Conservation (phyloP, 2,797 vertebrate species). For the Enteromius thamalakanensis region DNA sequence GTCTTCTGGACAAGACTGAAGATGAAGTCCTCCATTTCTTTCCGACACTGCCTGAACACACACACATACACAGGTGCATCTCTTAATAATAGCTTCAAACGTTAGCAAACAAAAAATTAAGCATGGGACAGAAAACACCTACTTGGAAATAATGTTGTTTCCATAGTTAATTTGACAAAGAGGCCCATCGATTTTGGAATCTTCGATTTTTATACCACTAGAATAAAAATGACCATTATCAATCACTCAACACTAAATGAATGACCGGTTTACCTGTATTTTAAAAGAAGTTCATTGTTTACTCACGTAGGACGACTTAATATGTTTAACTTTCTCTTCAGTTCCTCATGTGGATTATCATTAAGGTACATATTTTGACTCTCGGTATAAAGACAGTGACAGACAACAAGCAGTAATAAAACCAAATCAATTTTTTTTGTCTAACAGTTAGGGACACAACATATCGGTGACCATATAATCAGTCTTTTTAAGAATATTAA, state of each 20-base stretch:
- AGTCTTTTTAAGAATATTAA: not conserved
- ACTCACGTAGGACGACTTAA: conserved; percentile 88
- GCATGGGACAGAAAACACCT: conserved; percentile 64
- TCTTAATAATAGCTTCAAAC: too few species aligned
- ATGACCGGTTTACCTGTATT: not conserved
- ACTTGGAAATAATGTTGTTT: conserved; percentile 95
- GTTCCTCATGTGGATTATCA: conserved; percentile 83
- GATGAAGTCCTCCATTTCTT: conserved; percentile 95
- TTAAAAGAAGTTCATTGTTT: not conserved
- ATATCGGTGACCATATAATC: not conserved
- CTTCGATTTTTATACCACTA: conserved; percentile 86
- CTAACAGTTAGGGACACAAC: not conserved
- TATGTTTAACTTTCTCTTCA: conserved; percentile 88
- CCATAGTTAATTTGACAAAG: conserved; percentile 92
- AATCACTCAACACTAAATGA: conserved; percentile 22
- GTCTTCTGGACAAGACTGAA: conserved; percentile 85
- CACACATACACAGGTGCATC: not conserved
- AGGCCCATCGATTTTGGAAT: conserved; percentile 87
- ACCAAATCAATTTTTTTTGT: not conserved
- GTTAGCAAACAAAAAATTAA: not conserved
- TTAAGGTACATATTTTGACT: conserved; percentile 76
- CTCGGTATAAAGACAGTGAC: not conserved
- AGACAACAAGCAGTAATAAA: not conserved
- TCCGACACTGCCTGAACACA: conserved; percentile 84
- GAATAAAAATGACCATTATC: conserved; percentile 55